These are phyloP conservation scores for Tribolium freemani DNA, from an alignment of 2,888 invertebrate species.

Conservation along the genomic window DNA sequence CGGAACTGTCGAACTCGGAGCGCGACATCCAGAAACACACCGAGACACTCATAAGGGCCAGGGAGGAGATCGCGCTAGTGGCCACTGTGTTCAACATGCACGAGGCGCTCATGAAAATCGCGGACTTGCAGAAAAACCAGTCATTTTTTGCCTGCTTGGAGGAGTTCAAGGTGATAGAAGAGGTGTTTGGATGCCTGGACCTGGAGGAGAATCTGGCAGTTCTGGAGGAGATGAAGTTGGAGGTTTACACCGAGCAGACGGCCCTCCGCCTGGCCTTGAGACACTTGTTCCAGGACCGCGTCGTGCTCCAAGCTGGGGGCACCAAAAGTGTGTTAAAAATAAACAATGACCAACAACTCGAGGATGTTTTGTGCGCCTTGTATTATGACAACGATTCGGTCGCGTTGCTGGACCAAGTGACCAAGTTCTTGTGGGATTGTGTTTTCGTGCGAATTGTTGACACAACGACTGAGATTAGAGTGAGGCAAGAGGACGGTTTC, in stretches of 20 bases:
- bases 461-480: slow-evolving; percentile 67
- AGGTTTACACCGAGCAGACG: slow-evolving; percentile 68
- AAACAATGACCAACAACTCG: slow-evolving; percentile 64
- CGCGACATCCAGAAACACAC: slow-evolving; percentile 74
- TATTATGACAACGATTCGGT: slow-evolving; percentile 63
- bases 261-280: slow-evolving; percentile 69
- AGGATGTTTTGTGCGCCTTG: slow-evolving; percentile 67
- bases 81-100: slow-evolving; percentile 66
- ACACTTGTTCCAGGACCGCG: slow-evolving; percentile 69
- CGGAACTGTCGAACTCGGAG: slow-evolving; percentile 74
- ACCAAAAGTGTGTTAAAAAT: slow-evolving; percentile 65
- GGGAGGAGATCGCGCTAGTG: slow-evolving; percentile 71
- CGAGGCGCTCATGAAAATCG: slow-evolving; percentile 63
- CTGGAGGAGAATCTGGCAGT: slow-evolving; percentile 71
- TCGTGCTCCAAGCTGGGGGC: slow-evolving; percentile 67
- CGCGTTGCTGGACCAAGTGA: slow-evolving; percentile 72
- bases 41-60: slow-evolving; percentile 71
- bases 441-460: slow-evolving; percentile 74
- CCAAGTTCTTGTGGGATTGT: slow-evolving; percentile 72
- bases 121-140: slow-evolving; percentile 57
- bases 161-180: slow-evolving; percentile 69
- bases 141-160: slow-evolving; percentile 69
- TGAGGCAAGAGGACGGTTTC: slow-evolving; percentile 61
- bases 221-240: slow-evolving; percentile 69
- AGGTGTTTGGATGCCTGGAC: slow-evolving; percentile 67